phyloP scores from a whole-genome alignment of 2,113 vertebrate species.

The Syngnathoides biaculeatus region DNA sequence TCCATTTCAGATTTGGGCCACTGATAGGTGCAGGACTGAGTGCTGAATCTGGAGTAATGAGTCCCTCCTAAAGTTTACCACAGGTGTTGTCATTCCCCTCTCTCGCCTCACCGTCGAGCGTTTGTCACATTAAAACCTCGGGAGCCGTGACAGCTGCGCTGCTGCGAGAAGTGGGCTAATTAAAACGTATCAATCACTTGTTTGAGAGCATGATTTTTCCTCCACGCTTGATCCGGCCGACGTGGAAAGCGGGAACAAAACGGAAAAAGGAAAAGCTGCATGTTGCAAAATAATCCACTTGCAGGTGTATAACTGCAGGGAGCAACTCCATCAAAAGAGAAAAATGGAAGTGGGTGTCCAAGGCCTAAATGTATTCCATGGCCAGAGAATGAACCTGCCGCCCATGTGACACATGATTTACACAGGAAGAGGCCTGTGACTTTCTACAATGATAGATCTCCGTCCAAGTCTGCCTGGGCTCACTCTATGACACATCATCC shows the following conservation, averaged over 20 bases:
- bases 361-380: constrained; percentile 74
- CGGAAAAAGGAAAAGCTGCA: constrained; percentile 60
- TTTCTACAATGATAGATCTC: constrained; percentile 74
- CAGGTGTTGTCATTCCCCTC: constrained; percentile 58
- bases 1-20: constrained; percentile 29
- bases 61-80: constrained; percentile 45
- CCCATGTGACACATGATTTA: constrained; percentile 80
- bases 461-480: constrained; percentile 67
- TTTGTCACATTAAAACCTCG: constrained; percentile 61
- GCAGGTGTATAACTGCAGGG: constrained; percentile 62
- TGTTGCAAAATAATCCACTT: constrained; percentile 72
- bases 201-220: constrained; percentile 33
- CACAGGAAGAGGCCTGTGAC: constrained; percentile 73
- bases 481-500: constrained; percentile 76
- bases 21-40: constrained; percentile 46
- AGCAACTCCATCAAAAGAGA: constrained; percentile 71
- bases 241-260: constrained; percentile 50
- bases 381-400: constrained; percentile 79
- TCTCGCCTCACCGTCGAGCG: constrained; percentile 34
- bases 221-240: constrained; percentile 32
- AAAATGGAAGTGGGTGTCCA: constrained; percentile 62
- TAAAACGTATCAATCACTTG: constrained; percentile 60
- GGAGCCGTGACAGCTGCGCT: constrained; percentile 43
- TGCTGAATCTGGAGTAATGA: constrained; percentile 55
- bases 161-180: constrained; percentile 61